phyloP scores from a whole-genome alignment of 2,113 vertebrate genomes.

The Perccottus glenii region DNA sequence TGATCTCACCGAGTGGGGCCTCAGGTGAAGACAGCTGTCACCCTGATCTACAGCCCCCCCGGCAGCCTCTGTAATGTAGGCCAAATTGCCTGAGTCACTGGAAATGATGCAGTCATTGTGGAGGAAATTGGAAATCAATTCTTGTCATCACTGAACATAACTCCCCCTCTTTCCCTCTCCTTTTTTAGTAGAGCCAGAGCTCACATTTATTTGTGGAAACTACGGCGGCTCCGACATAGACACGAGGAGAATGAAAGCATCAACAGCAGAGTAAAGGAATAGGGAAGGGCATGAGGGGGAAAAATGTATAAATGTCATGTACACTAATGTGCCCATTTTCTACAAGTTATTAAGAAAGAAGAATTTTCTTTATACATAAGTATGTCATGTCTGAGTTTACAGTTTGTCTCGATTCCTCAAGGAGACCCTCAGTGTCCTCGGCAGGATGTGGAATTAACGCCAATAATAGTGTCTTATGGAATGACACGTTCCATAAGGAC shows the following conservation, averaged over 20 bases:
- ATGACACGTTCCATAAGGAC: conserved; percentile 10
- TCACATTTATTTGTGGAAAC: conserved; percentile 66
- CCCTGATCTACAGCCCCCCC: conserved; percentile 85
- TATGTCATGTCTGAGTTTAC: conserved; percentile 38
- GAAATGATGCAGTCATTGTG: conserved; percentile 91
- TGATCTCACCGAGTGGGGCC: conserved; percentile 79
- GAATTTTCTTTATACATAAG: conserved; percentile 40
- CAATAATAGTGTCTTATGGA: conserved; percentile 8
- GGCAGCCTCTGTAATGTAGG: conserved; percentile 81
- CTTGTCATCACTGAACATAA: conserved; percentile 89
- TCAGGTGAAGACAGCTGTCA: conserved; percentile 84
- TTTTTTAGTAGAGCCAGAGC: conserved; percentile 78
- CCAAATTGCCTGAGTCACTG: conserved; percentile 89
- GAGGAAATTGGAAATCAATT: conserved; percentile 98
- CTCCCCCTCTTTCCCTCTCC: conserved; percentile 1
- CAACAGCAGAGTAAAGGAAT: conserved; percentile 34
- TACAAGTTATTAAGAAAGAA: too few relatives aligned
- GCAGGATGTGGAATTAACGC: conserved; percentile 8
- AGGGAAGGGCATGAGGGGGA: conserved; percentile 1
- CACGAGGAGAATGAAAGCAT: conserved; percentile 27
- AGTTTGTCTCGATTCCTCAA: conserved; percentile 28
- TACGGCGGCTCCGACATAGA: conserved; percentile 49
- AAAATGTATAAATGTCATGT: too few relatives aligned
- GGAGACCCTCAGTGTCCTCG: conserved; percentile 15
- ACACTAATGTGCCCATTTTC: too few relatives aligned